Percentiles rank a stretch among this genome's conserved stretches.
phyloP scores from a whole-genome alignment of 2,113 vertebrate species.

The Macquaria ambigua region DNA sequence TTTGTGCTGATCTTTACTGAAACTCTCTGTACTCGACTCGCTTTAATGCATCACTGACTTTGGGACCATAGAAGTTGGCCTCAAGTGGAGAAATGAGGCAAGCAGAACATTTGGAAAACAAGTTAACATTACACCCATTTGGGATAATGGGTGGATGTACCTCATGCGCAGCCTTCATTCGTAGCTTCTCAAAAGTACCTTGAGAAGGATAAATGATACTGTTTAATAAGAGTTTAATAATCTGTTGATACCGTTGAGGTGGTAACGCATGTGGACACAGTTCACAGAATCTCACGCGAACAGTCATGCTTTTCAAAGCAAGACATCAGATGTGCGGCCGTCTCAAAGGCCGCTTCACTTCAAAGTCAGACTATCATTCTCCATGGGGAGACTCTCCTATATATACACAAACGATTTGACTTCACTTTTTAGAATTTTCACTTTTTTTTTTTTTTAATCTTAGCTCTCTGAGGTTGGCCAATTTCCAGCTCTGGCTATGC shows the following conservation, averaged over 20 bases:
- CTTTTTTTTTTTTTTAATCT: conserved; percentile 22
- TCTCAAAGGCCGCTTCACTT: conserved; percentile 25
- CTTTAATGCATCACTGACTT: conserved; percentile 46
- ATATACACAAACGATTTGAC: conserved; percentile 48
- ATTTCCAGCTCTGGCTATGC: conserved; percentile 52
- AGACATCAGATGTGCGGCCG: neutral
- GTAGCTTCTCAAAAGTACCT: conserved; percentile 1
- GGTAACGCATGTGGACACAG: conserved; percentile 25
- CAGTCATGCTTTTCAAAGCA: conserved; percentile 19
- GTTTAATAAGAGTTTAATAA: neutral
- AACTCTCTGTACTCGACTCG: conserved; percentile 44
- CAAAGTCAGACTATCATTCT: conserved; percentile 42
- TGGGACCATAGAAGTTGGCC: conserved; percentile 19
- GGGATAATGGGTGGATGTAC: conserved; percentile 24
- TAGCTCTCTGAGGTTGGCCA: conserved; percentile 63
- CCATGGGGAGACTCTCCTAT: conserved; percentile 5
- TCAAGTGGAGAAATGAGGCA: conserved; percentile 49
- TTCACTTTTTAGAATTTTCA: conserved; percentile 50
- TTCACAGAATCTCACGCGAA: neutral
- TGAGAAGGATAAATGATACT: neutral
- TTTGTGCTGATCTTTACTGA: conserved; percentile 49
- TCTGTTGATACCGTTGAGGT: neutral
- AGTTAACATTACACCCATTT: conserved; percentile 45
- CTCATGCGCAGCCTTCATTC: conserved; percentile 10
- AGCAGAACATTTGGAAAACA: conserved; percentile 56